Percentiles rank a stretch among this genome's conserved stretches.
Evolutionary conservation across 2,797 vertebrate genomes (phyloP).

Genomic region (Thamnophis elegans): DNA sequence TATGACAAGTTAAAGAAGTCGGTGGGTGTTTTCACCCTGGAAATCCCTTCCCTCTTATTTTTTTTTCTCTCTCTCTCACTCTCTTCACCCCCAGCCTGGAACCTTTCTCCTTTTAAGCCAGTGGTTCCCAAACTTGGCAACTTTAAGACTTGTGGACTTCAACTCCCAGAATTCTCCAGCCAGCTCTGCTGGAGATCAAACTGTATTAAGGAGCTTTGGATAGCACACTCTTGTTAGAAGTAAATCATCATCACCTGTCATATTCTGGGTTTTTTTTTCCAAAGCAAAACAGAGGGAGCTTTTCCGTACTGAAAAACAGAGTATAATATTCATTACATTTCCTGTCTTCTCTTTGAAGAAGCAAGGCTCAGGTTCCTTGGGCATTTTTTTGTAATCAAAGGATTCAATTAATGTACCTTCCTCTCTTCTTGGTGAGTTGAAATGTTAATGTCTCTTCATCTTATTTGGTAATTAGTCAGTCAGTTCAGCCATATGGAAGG

Average conservation of each 20-base stretch:
- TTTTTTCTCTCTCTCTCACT: not conserved
- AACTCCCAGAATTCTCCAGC: too few species aligned
- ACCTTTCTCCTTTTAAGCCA: not conserved
- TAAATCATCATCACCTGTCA: not conserved
- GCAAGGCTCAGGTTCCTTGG: slow-evolving; percentile 6
- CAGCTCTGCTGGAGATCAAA: not conserved
- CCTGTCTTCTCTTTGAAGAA: not conserved
- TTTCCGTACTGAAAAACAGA: not conserved
- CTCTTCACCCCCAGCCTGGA: not conserved
- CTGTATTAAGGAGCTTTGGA: not conserved
- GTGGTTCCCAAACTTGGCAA: too few species aligned
- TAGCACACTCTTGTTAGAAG: slow-evolving; percentile 5
- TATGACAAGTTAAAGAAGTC: not conserved
- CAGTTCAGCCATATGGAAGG: not conserved
- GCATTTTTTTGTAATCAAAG: not conserved
- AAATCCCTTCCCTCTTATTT: not conserved
- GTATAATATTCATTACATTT: slow-evolving; percentile 3
- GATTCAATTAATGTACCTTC: not conserved
- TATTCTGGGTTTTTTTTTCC: too few species aligned
- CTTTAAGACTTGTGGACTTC: too few species aligned
- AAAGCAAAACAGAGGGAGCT: not conserved
- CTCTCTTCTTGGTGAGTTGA: not conserved
- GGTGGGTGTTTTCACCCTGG: not conserved
- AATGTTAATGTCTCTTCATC: not conserved
- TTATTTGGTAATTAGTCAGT: not conserved